These are phyloP conservation scores for Montipora efflorescens DNA, from an alignment of 64 coral and sea anemone species.

Conservation along the genomic window DNA sequence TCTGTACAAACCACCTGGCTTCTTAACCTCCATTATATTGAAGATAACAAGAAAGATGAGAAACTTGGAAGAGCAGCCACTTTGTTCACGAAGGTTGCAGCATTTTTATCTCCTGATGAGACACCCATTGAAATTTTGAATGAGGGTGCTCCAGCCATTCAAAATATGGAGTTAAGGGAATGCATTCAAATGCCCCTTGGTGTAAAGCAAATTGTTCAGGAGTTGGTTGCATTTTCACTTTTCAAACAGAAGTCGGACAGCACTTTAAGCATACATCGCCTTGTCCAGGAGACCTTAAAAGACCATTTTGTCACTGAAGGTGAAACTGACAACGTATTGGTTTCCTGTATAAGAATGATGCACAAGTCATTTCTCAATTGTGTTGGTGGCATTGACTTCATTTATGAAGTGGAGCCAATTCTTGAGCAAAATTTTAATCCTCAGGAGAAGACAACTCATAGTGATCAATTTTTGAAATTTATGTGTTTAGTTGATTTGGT, in stretches of 20 bases:
- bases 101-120: slow-evolving; percentile 44
- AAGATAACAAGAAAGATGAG: neutral
- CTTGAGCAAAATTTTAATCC: too few relatives aligned
- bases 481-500: too few relatives aligned
- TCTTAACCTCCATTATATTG: slow-evolving; percentile 54
- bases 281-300: slow-evolving; percentile 64
- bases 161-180: neutral
- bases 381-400: neutral
- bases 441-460: too few relatives aligned
- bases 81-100: slow-evolving; percentile 53
- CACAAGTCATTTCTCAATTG: slow-evolving; percentile 13
- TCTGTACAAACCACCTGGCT: slow-evolving; percentile 69
- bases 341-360: slow-evolving; percentile 48
- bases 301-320: neutral
- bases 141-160: slow-evolving; percentile 11
- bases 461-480: too few relatives aligned
- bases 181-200: neutral
- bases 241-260: slow-evolving; percentile 21
- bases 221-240: slow-evolving; percentile 60
- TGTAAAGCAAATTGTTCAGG: neutral
- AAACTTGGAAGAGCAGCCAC: slow-evolving; percentile 1
- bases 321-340: slow-evolving; percentile 1
- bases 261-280: slow-evolving; percentile 38
- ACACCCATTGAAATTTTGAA: slow-evolving; percentile 64
- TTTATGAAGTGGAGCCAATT: neutral